Conservation (phyloP, 2,797 vertebrate species). For the Parauchenoglanis ngamensis region DNA sequence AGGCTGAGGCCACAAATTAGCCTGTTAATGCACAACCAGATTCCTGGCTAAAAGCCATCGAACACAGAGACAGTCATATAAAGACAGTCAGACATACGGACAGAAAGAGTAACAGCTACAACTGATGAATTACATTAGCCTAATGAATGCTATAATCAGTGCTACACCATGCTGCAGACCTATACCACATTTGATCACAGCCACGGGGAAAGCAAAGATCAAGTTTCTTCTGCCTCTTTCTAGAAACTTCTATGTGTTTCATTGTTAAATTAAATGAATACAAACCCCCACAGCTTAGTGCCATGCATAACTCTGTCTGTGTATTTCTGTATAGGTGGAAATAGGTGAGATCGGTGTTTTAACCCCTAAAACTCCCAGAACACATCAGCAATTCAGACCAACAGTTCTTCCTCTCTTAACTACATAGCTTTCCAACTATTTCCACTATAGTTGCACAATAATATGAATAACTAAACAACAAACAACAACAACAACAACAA, state of each 20-base stretch:
- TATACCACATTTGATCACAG: conserved; percentile 27
- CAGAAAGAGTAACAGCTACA: conserved; percentile 15
- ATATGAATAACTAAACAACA: background rate
- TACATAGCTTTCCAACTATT: background rate
- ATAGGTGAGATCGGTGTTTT: background rate
- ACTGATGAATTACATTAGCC: conserved; percentile 47
- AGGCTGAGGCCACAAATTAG: conserved; percentile 67
- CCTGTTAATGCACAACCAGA: conserved; percentile 64
- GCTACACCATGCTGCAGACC: conserved; percentile 53
- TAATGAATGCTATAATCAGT: conserved; percentile 72
- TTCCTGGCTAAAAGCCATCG: conserved; percentile 64
- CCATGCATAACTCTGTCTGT: background rate
- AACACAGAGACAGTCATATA: conserved; percentile 56
- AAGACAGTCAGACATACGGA: conserved; percentile 36
- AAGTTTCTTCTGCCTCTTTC: conserved; percentile 8
- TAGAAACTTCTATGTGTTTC: conserved; percentile 41
- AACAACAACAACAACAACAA: background rate
- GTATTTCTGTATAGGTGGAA: conserved; percentile 10
- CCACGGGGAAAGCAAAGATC: background rate
- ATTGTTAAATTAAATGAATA: conserved; percentile 34
- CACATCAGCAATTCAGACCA: background rate
- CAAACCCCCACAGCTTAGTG: background rate
- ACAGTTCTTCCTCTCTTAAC: background rate
- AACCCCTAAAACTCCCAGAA: background rate
- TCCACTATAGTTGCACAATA: background rate